Evolutionary conservation across 2,797 vertebrate genomes (phyloP).

Genomic region (Poliocrania exsul): DNA sequence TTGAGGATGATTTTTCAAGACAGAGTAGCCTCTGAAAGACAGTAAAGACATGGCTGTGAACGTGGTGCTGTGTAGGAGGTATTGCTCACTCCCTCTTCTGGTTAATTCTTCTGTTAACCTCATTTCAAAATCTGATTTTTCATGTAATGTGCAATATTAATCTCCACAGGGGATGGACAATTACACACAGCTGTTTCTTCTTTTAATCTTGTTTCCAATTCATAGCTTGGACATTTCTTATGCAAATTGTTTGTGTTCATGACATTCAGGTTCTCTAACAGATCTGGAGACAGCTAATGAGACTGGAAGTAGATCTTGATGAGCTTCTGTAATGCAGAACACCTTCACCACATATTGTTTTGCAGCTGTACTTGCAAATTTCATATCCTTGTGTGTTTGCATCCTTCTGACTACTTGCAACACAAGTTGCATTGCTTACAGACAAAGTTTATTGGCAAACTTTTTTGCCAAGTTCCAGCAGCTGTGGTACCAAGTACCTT

Average conservation of each 20-base stretch:
- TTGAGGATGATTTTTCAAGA: slow-evolving; percentile 20
- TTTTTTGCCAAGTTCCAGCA: background rate
- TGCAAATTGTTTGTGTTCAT: slow-evolving; percentile 48
- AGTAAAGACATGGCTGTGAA: background rate
- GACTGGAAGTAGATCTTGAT: background rate
- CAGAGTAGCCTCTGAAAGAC: background rate
- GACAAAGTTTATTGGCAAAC: background rate
- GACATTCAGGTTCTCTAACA: slow-evolving; percentile 14
- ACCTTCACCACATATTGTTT: slow-evolving; percentile 10
- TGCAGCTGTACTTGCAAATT: background rate
- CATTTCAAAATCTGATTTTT: slow-evolving; percentile 61
- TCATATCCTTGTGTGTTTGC: background rate
- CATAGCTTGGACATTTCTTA: slow-evolving; percentile 30
- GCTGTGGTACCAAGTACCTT: background rate
- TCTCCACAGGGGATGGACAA: slow-evolving; percentile 43
- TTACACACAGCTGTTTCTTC: slow-evolving; percentile 49
- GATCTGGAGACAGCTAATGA: slow-evolving; percentile 16
- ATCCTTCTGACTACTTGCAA: background rate
- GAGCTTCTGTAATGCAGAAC: background rate
- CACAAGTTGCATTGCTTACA: background rate
- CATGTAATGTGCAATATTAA: slow-evolving; percentile 40
- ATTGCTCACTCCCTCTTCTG: slow-evolving; percentile 27
- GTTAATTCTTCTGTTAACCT: slow-evolving; percentile 64
- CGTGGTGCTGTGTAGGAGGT: background rate
- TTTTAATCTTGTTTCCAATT: slow-evolving; percentile 57